A percentile compares a stretch with the other conserved stretches of the same genome.
Conservation (phyloP, 2,797 vertebrate genomes). For the Pipistrellus kuhlii region DNA sequence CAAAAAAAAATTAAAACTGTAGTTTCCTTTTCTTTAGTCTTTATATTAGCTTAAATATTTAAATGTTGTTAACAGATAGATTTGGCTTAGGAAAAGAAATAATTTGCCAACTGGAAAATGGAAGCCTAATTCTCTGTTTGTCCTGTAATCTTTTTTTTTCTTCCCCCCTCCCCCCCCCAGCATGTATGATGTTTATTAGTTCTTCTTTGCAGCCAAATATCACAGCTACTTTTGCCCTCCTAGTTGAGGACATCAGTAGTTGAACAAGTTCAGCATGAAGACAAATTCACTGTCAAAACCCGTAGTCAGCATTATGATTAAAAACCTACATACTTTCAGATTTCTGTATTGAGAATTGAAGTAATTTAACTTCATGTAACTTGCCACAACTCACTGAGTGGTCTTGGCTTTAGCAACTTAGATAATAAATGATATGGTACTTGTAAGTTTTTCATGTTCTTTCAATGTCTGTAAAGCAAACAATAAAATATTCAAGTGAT, state of each 20-base stretch:
- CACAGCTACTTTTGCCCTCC: neutral
- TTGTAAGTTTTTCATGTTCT: neutral
- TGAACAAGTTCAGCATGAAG: neutral
- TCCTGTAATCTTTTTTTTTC: neutral
- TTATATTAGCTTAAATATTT: constrained; percentile 41
- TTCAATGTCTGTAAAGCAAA: neutral
- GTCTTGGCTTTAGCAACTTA: neutral
- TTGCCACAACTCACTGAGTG: constrained; percentile 1
- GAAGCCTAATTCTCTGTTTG: constrained; percentile 20
- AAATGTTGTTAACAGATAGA: constrained; percentile 22
- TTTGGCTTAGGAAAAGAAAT: neutral
- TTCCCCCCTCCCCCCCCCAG: no score
- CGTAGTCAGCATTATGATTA: neutral
- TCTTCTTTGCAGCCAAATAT: neutral
- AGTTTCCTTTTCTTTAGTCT: constrained; percentile 7
- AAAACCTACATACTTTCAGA: constrained; percentile 17
- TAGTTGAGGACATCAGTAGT: neutral
- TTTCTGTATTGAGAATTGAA: constrained; percentile 25
- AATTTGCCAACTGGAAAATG: neutral
- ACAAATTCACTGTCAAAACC: neutral
- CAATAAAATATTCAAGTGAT: neutral
- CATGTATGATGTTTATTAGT: neutral
- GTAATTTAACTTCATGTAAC: neutral
- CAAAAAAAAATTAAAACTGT: constrained; percentile 18
- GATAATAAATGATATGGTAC: neutral